Conservation (phyloP, 2,888 invertebrate species). For the Prostheceraeus crozeri region DNA sequence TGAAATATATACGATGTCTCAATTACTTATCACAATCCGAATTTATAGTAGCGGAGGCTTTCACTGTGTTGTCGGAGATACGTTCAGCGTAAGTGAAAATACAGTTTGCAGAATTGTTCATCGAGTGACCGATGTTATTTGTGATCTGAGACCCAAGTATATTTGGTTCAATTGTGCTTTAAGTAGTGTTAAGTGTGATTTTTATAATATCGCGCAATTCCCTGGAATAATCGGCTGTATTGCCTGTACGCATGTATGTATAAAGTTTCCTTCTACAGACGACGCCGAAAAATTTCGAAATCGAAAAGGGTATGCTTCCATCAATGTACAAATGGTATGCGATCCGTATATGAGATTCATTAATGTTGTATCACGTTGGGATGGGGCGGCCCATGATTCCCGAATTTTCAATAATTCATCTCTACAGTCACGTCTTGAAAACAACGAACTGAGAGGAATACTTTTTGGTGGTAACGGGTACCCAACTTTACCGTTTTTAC, state of each 20-base stretch:
- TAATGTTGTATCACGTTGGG: constrained; percentile 23
- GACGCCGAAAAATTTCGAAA: constrained; percentile 24
- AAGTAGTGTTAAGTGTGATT: constrained; percentile 20
- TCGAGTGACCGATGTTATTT: neutral
- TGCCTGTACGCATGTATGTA: neutral
- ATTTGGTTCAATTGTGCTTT: constrained; percentile 3
- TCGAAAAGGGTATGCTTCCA: constrained; percentile 19
- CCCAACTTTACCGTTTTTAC: constrained; percentile 16
- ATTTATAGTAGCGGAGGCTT: no score
- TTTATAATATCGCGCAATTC: constrained; percentile 22
- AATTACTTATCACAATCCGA: no score
- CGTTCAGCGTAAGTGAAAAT: no score
- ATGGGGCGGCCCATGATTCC: constrained; percentile 27
- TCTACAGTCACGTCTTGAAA: constrained; percentile 6
- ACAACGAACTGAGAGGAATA: constrained; percentile 4
- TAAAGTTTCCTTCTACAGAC: constrained; percentile 14
- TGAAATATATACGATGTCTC: no score
- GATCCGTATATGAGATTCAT: constrained; percentile 11
- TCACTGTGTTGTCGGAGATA: no score
- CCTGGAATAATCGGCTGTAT: constrained; percentile 14
- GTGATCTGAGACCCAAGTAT: constrained; percentile 24
- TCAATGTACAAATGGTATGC: constrained; percentile 19
- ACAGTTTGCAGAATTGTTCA: constrained; percentile 23
- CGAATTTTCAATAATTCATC: constrained; percentile 29
- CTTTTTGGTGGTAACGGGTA: constrained; percentile 26